These are phyloP conservation scores for Aspidiotus rigidus DNA, from an alignment of 2,888 invertebrate species.

Conservation along the genomic window DNA sequence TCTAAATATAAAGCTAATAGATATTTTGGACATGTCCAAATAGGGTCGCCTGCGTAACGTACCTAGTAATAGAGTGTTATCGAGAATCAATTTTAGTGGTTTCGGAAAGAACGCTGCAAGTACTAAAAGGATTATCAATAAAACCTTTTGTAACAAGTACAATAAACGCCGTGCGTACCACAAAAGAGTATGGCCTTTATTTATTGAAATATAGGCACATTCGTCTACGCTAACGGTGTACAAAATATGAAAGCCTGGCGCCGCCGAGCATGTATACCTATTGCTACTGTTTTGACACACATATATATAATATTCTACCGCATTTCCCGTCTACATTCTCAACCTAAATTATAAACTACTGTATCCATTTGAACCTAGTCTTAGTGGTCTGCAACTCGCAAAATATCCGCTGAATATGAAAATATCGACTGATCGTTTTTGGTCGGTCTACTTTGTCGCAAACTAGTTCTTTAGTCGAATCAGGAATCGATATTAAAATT, in stretches of 20 bases:
- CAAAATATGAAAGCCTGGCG: background rate
- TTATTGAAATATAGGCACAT: background rate
- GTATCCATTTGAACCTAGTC: too few relatives aligned
- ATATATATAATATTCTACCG: background rate
- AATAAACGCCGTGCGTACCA: background rate
- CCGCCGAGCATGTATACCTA: background rate
- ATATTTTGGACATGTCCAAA: too few relatives aligned
- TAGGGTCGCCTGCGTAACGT: background rate
- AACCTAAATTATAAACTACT: too few relatives aligned
- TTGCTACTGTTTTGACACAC: conserved; percentile 4
- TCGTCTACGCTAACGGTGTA: background rate
- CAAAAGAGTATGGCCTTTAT: background rate
- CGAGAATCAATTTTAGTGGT: conserved; percentile 14
- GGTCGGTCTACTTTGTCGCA: too few relatives aligned
- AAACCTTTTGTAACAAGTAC: background rate
- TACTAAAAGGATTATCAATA: conserved; percentile 2
- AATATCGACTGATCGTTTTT: too few relatives aligned
- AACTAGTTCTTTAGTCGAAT: too few relatives aligned
- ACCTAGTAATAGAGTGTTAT: conserved; percentile 5
- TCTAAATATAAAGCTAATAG: too few relatives aligned
- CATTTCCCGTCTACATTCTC: too few relatives aligned
- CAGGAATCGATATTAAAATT: too few relatives aligned
- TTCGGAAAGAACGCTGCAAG: background rate
- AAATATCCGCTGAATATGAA: too few relatives aligned
- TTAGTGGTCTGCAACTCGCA: too few relatives aligned